Evolutionary conservation across 2,797 vertebrate genomes (phyloP), one percentile per base, ranked within the genome.

Genomic region (Rhinophrynus dorsalis): DNA sequence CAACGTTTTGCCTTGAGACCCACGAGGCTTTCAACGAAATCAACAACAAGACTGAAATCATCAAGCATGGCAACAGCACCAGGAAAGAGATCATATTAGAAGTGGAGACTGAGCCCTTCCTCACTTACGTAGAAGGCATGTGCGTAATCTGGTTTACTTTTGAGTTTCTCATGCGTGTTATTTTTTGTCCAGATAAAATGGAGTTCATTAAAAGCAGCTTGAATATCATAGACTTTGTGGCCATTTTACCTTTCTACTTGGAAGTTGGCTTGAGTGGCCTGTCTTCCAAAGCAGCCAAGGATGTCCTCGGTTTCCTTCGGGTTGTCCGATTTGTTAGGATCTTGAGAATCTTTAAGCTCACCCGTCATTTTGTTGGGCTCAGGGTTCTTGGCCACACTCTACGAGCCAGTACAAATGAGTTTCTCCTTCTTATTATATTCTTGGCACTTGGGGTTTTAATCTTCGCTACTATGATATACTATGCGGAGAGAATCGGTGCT

Each of bases 1-100:
- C 89, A 77, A 90, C 89, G 52, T 90, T 90, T 84, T 90, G 89
- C 84, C 80, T 90, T 84, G 89, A 90, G 83, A 90, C 89, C 0
- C 89, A 90, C 0, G 89, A 85, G 60, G 78, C 84, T 62, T 86
- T 90, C 76, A 84, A 85, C 72, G 79, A 81, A 11, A 80, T 89
- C 60, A 83, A 82, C 80, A 90, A 90, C 85, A 86, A 82, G 77
- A 90, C 89, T 0, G 87, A 90, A 76, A 79, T 78, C 0, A 78
- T 81, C 67, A 81, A 75, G 23, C 79, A 77, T 0, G 86, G 83
- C 75, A 88, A 88, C 29, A 40, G 84, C 50, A 88, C 84, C 76
- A 75, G 29, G 17, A 44, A 63, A 42, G 77, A 78, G 63, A 59
- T 52, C 33, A 83, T 83, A 1, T 74, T 83, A 71, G 87, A 88